Conservation (phyloP, 2,113 vertebrate genomes). For the Terrapene triunguis region DNA sequence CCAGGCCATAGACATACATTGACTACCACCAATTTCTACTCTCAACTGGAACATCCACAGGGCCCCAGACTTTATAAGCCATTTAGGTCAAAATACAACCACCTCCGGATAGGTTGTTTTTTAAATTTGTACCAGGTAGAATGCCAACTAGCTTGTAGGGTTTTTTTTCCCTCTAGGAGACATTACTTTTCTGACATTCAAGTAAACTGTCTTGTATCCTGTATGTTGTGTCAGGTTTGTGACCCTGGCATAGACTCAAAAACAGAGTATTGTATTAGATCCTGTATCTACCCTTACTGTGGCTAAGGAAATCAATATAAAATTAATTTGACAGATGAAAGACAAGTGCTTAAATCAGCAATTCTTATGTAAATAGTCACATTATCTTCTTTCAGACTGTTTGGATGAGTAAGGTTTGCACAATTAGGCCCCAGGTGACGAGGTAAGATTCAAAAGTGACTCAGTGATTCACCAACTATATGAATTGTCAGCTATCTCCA, state of each 20-base stretch:
- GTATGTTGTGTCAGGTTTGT: not conserved
- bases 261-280: not conserved
- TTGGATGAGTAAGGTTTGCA: not conserved
- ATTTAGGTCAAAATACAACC: not conserved
- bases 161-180: not conserved
- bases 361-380: not conserved
- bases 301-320: not conserved
- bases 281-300: not conserved
- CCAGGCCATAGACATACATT: no score
- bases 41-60: no score
- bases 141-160: not conserved
- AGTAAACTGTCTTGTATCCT: not conserved
- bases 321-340: not conserved
- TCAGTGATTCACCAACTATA: not conserved
- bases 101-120: not conserved
- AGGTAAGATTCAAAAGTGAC: not conserved
- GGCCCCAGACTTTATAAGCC: no score
- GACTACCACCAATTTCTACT: no score
- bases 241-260: not conserved
- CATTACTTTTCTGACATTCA: not conserved
- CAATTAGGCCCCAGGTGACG: not conserved
- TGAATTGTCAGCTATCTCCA: not conserved
- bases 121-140: not conserved
- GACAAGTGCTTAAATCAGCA: fast-evolving
- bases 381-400: not conserved